Conservation (phyloP, 1,140 invertebrate species). For the Globodera ellingtonae region DNA sequence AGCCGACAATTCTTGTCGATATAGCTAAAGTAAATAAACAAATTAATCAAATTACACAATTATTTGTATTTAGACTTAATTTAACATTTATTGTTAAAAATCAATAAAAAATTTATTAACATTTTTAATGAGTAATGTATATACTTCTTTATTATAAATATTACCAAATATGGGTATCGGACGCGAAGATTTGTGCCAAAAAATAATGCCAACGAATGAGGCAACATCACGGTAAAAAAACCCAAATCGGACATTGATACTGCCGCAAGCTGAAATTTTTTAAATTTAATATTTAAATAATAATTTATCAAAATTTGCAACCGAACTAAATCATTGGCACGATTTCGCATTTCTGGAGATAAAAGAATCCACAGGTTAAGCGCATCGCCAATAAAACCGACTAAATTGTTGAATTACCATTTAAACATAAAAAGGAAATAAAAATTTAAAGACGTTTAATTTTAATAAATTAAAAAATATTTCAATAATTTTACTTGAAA, state of each 20-base stretch:
- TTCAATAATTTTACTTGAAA: conserved; percentile 56
- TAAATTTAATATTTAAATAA: background rate
- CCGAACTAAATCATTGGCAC: conserved; percentile 62
- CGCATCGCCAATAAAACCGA: conserved; percentile 59
- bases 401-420: background rate
- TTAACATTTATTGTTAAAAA: background rate
- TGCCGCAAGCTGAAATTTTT: conserved; percentile 57
- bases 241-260: conserved; percentile 60
- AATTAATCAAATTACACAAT: too few species aligned
- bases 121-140: too few species aligned
- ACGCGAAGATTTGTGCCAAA: conserved; percentile 49
- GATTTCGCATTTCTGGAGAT: conserved; percentile 59
- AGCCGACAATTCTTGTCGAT: conserved; percentile 57
- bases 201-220: conserved; percentile 56
- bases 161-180: conserved; percentile 53
- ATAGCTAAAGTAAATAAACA: conserved; percentile 24
- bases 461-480: conserved; percentile 31
- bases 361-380: conserved; percentile 60
- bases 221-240: conserved; percentile 59
- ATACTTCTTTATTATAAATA: too few species aligned
- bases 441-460: background rate
- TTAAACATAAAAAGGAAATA: background rate
- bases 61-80: background rate
- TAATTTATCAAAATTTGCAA: conserved; percentile 1
- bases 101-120: too few species aligned